Base-by-base conservation (phyloP, 1,140 invertebrate genomes). In the Bombyx mori region DNA sequence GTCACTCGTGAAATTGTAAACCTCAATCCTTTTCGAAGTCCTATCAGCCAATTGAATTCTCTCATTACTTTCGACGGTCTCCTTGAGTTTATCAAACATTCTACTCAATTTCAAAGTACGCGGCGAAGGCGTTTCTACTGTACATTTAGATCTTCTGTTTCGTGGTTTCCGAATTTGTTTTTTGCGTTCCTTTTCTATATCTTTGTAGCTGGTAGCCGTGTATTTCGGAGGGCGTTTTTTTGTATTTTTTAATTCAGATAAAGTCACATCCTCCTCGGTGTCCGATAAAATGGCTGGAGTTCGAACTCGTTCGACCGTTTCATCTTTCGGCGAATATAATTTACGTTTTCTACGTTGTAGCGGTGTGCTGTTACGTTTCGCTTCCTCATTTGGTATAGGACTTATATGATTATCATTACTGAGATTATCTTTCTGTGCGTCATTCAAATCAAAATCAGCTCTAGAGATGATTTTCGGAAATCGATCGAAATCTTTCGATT, bases 301-400 rank as follows among this genome's bases (percentile, higher is more conserved):
- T 9, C 12, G 22, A 45, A 54, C 26, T 12, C 42, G 56, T 50
- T 59, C 18, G 26, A 65, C 35, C 12, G 55, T 44, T 54, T 76
- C 77, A 53, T 74, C 65, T 68, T 80, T 79, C 0, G 74, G 77
- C 4, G 82, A 85, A 57, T 81, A 85, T 18, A 85, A 60, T 60
- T 80, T 85, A 22, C 82, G 75, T 65, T 77, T 82, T 52, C 71
- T 69, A 51, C 63, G 71, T 62, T 56, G 22, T 3, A 26, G 42
- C 22, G 42, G 22, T 26, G 49, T 22, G 26, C 7, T 26, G 26
- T 51, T 51, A 3, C 6, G 18, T 35, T 35, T 51, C 2, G 6
- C 26, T 51, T 51, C 42, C 52, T 50, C 26, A 4, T 35, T 35
- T 35, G 26, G 26, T 35, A 35, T 35, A 4, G 26, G 26, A 35